A percentile compares a stretch with the other conserved stretches of the same genome.
Conservation (phyloP, 2,797 vertebrate genomes). For the Paramormyrops hopkinsi region DNA sequence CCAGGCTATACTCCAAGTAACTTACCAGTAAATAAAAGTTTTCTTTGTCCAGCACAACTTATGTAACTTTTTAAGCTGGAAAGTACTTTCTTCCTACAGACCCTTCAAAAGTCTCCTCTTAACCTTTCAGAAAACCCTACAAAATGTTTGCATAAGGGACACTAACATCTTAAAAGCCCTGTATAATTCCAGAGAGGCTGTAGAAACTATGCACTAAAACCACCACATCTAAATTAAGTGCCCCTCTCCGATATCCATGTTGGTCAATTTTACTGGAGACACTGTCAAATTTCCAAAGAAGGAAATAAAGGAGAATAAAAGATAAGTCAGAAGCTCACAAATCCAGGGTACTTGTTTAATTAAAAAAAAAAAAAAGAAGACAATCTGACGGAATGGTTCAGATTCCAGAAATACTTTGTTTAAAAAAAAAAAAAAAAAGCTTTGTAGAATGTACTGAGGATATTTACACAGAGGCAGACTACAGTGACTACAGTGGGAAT, state of each 20-base stretch:
- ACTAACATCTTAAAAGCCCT: background rate
- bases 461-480: background rate
- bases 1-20: background rate
- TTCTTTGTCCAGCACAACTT: background rate
- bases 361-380: background rate
- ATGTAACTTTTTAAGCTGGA: background rate
- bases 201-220: background rate
- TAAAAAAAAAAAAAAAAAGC: background rate
- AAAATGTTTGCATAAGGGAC: background rate
- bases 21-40: background rate
- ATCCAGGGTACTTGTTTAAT: background rate
- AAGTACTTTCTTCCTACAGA: background rate
- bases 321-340: background rate
- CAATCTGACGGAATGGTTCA: background rate
- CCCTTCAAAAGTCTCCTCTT: background rate
- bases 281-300: background rate
- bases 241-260: background rate
- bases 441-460: background rate
- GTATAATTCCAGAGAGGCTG: background rate
- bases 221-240: background rate
- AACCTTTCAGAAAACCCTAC: background rate
- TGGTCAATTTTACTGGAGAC: background rate
- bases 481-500: background rate
- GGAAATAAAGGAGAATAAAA: background rate
- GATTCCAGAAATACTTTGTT: constrained; percentile 1